Evolutionary conservation across 2,888 invertebrate species (phyloP).

Genomic region (Anoplius nigerrimus): DNA sequence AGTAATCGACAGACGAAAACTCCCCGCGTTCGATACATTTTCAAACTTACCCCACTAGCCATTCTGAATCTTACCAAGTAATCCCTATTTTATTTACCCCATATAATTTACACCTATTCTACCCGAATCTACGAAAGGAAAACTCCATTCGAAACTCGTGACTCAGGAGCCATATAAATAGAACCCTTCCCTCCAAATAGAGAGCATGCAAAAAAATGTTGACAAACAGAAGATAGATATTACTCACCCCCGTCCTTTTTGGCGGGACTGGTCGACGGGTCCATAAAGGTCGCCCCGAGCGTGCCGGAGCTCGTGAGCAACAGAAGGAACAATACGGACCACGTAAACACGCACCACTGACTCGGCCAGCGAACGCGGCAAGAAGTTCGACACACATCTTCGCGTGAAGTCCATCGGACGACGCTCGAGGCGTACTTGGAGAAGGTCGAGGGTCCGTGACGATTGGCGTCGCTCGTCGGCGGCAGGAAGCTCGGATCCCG

Average conservation of each 20-base stretch:
- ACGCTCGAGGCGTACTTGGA: conserved; percentile 62
- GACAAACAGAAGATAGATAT: too few species aligned
- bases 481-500: conserved; percentile 1
- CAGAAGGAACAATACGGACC: conserved; percentile 41
- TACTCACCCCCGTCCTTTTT: conserved; percentile 52
- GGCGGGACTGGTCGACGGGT: conserved; percentile 24
- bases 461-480: conserved; percentile 16
- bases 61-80: not conserved
- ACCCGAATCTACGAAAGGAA: too few species aligned
- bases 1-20: too few species aligned
- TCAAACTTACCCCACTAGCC: not conserved
- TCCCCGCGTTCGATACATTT: too few species aligned
- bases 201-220: too few species aligned
- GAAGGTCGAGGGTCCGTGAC: not conserved
- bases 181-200: too few species aligned
- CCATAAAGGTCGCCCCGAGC: conserved; percentile 1
- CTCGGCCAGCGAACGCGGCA: conserved; percentile 21
- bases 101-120: too few species aligned
- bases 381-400: too few species aligned
- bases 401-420: conserved; percentile 60
- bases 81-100: too few species aligned
- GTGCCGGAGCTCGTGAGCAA: conserved; percentile 33
- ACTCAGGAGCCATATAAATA: too few species aligned
- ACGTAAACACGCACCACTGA: conserved; percentile 14
- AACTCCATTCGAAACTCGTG: too few species aligned